Evolutionary conservation across 1,140 invertebrate species (phyloP), one percentile per base, ranked within the genome.

Genomic region (Solen grandis): DNA sequence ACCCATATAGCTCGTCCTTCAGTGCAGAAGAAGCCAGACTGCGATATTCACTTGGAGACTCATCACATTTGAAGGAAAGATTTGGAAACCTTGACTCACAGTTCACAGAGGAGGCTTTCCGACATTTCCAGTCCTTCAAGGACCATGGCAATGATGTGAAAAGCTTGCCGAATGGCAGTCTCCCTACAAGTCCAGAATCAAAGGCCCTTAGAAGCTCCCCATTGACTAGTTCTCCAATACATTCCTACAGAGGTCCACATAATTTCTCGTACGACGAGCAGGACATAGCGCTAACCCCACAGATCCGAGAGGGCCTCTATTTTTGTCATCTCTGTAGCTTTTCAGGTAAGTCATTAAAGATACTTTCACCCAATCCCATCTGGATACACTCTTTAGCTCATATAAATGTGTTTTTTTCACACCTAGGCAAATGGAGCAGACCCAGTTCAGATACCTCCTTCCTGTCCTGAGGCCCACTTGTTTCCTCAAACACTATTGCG

Each of bases 241-340:
- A 46, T 19, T 46, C 41, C 8, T 46, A 10, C 41, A 8, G 41
- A 46, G 65, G 22, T 66, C 70, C 3, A 29, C 57, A 68, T 59
- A 68, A 50, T 29, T 50, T 57, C 1, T 81, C 70, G 38, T 70
- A 68, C n/a, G 82, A 75, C 38, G 74, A 69, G 33, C 68, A 79
- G 13, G 70, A 77, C 60, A 70, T 46, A 81, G 29, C 41, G 50
- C 13, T 60, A 76, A 59, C 63, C 73, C 77, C 77, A 35, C 52
- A 63, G 8, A 82, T 83, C 36, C 85, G 85, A 55, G 86, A 87
- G 33, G 87, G 85, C 16, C 63, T 89, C 14, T 90, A 84, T 75
- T 89, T 89, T 75, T 90, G 89, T 62, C 89, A 90, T 70, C 84
- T 90, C 4, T 90, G 89, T 57, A 89, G 85, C 77, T 90, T 87